These are phyloP conservation scores for Emydura subglobosa DNA, from an alignment of 2,113 vertebrate genomes.

Conservation along the genomic window DNA sequence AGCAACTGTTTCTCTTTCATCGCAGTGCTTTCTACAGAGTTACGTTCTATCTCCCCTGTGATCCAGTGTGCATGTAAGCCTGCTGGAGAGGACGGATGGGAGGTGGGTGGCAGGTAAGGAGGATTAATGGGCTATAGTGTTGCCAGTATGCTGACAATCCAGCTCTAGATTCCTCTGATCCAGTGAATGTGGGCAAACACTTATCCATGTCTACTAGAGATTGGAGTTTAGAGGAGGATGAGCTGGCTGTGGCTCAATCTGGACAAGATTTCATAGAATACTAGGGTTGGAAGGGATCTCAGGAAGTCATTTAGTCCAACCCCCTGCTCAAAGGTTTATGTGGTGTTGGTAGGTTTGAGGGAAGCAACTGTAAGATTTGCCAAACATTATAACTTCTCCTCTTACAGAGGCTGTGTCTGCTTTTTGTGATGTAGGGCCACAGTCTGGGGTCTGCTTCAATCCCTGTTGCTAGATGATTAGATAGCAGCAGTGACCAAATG, in stretches of 20 bases:
- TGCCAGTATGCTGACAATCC: background rate
- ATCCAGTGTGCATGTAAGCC: background rate
- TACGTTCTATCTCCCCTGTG: background rate
- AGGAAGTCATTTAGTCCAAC: too few species aligned
- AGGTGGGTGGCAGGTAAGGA: background rate
- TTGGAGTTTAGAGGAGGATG: background rate
- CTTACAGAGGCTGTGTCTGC: background rate
- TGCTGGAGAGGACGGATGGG: background rate
- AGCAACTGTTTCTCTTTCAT: background rate
- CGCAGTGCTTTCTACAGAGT: background rate
- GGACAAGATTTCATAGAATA: background rate
- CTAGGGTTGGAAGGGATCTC: too few species aligned
- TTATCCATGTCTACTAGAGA: background rate
- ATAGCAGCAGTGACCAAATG: background rate
- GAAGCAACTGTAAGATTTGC: background rate
- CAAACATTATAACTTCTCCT: background rate
- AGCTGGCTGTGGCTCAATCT: background rate
- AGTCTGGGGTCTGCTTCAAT: background rate
- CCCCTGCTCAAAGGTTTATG: background rate
- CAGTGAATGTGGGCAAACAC: background rate
- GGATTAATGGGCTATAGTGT: background rate
- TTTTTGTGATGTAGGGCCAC: background rate
- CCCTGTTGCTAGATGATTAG: background rate
- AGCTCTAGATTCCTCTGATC: background rate
- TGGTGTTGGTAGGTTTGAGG: background rate